Conservation (phyloP, 2,113 vertebrate species). For the Dromiciops gliroides region DNA sequence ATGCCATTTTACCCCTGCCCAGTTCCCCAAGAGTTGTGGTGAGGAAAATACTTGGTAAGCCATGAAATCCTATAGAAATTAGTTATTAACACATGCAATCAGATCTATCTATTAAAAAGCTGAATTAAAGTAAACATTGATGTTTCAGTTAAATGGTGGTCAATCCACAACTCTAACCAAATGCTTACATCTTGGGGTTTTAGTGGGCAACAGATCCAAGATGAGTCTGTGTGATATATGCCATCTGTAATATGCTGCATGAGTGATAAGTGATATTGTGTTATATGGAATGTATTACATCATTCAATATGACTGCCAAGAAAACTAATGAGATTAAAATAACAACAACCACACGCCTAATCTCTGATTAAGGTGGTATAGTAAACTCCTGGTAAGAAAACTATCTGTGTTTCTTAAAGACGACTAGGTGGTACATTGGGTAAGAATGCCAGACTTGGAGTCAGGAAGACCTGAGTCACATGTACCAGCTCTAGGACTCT, state of each 20-base stretch:
- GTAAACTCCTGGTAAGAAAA: background rate
- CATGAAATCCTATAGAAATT: too few relatives aligned
- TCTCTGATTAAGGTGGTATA: background rate
- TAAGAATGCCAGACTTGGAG: background rate
- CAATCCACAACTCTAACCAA: background rate
- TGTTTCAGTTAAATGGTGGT: background rate
- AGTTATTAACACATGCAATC: background rate
- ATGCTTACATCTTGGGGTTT: too few relatives aligned
- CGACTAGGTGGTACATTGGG: background rate
- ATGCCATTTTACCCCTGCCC: too few relatives aligned
- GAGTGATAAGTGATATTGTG: background rate
- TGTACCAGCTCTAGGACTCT: too few relatives aligned
- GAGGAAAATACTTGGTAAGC: too few relatives aligned
- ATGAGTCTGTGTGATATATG: background rate
- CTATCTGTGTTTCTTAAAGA: background rate
- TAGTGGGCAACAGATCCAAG: background rate
- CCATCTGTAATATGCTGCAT: background rate
- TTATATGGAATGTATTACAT: background rate
- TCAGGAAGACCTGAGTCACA: background rate
- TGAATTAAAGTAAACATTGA: background rate
- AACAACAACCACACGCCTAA: background rate
- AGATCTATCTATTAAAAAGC: background rate
- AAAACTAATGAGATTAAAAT: background rate
- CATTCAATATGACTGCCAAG: background rate
- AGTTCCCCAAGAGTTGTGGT: too few relatives aligned